phyloP scores from a whole-genome alignment of 2,797 vertebrate species.

The Sciaenops ocellatus region DNA sequence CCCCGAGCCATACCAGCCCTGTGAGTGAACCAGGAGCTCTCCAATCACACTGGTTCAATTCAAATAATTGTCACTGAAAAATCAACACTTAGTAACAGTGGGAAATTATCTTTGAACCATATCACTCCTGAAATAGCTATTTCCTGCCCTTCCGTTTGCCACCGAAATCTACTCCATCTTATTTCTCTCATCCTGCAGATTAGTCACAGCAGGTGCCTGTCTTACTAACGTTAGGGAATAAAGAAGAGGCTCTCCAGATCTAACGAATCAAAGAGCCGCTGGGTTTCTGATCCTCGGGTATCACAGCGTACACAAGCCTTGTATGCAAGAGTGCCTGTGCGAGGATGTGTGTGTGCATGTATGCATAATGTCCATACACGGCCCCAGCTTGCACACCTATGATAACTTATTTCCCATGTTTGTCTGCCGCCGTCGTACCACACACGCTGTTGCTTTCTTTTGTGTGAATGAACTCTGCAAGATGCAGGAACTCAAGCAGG shows the following conservation, averaged over 20 bases:
- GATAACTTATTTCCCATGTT: conserved; percentile 31
- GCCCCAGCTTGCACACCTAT: conserved; percentile 5
- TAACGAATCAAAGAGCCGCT: conserved; percentile 60
- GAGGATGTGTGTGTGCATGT: background rate
- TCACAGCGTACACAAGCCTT: conserved; percentile 3
- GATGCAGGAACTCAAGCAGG: conserved; percentile 13
- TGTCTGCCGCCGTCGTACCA: background rate
- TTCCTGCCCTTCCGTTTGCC: conserved; percentile 29
- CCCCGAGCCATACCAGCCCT: background rate
- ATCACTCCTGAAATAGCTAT: conserved; percentile 28
- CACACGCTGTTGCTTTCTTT: conserved; percentile 17
- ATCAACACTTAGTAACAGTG: conserved; percentile 22
- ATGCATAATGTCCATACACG: background rate
- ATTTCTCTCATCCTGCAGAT: conserved; percentile 46
- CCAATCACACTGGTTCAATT: conserved; percentile 5
- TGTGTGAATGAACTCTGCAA: background rate
- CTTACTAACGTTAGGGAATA: conserved; percentile 46
- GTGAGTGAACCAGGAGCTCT: background rate
- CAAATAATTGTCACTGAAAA: conserved; percentile 22
- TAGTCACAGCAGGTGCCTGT: conserved; percentile 62
- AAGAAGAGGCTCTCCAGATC: conserved; percentile 45
- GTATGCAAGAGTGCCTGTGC: background rate
- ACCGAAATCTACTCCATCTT: conserved; percentile 33
- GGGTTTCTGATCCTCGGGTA: conserved; percentile 48
- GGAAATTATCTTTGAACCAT: conserved; percentile 31